These are phyloP conservation scores for Montipora capitata DNA, from an alignment of 92 coral and sea anemone genomes.

Conservation along the genomic window DNA sequence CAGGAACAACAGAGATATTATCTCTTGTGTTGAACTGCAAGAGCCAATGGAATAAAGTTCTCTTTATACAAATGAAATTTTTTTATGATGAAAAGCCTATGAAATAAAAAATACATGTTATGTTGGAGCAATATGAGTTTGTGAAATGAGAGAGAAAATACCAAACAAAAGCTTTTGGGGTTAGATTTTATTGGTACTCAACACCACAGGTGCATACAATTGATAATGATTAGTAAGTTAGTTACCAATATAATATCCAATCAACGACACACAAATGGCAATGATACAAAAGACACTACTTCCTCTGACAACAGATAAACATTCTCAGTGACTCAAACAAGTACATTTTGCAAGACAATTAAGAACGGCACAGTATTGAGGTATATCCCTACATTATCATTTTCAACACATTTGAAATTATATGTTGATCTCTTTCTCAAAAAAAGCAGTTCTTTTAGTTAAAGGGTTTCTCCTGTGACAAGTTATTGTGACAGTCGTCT, in stretches of 20 bases:
- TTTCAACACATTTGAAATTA: no score
- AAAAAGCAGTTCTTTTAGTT: no score
- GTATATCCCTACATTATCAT: no score
- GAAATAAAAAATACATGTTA: no score
- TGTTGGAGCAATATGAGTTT: not conserved
- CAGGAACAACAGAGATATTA: not conserved
- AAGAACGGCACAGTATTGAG: no score
- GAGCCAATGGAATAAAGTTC: no score
- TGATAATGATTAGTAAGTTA: not conserved
- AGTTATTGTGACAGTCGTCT: no score
- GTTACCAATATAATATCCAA: not conserved
- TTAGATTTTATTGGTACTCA: conserved; percentile 35
- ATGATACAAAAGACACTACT: not conserved
- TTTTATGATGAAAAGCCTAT: not conserved
- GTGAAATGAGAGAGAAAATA: not conserved
- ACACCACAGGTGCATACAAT: not conserved
- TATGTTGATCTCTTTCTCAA: no score
- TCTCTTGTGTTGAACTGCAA: not conserved
- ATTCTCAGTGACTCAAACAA: conserved; percentile 7
- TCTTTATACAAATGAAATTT: not conserved
- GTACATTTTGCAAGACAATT: not conserved
- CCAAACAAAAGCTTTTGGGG: not conserved
- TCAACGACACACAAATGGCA: not conserved
- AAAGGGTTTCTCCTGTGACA: no score
- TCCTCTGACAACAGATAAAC: conserved; percentile 14